Evolutionary conservation across 2,888 invertebrate species (phyloP), one percentile per base, ranked within the genome.

Genomic region (Exocentrus adspersus): DNA sequence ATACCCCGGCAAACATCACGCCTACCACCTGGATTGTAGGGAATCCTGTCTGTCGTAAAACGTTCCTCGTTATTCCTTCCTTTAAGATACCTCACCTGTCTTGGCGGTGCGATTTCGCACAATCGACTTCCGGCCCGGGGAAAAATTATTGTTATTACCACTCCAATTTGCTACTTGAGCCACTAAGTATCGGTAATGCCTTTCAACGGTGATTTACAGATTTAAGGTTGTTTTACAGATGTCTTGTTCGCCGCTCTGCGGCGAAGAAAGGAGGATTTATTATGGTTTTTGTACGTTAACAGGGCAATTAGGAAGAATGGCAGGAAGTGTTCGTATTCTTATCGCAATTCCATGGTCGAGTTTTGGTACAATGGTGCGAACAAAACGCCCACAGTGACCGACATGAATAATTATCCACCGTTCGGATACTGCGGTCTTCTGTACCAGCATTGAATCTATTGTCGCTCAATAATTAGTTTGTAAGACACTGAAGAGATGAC

Each of bases 21-120:
- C 78, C 78, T 78, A 73, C 78, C 79, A 79, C 78, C 79, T 79
- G 79, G 79, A 72, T 77, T 79, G 76, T 72, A 62, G 67, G 68
- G 74, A 74, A 71, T 72, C 70, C 65, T 67, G 64, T 48, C 48
- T 57, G 68, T 70, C 72, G 66, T 71, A 67, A 69, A 69, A 72
- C 66, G 63, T 60, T 62, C 66, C 52, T 61, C 58, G 56, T 69
- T 69, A 65, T 71, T 69, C 71, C 65, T 61, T 70, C 72, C 74
- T 72, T 75, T 75, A 76, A 75, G 75, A 75, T 67, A 67, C 73
- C 69, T n/a, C 77, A 77, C 77, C 77, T 77, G 77, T 75, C 75
- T 68, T 68, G 64, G 65, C 67, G 64, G 65, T 59, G 54, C 62
- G 66, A 67, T 62, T 75, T 76, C 73, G 77, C 76, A 75, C 72